Evolutionary conservation across 1,140 invertebrate species (phyloP), one percentile per base, ranked within the genome.

Genomic region (Bombus cullumanus): DNA sequence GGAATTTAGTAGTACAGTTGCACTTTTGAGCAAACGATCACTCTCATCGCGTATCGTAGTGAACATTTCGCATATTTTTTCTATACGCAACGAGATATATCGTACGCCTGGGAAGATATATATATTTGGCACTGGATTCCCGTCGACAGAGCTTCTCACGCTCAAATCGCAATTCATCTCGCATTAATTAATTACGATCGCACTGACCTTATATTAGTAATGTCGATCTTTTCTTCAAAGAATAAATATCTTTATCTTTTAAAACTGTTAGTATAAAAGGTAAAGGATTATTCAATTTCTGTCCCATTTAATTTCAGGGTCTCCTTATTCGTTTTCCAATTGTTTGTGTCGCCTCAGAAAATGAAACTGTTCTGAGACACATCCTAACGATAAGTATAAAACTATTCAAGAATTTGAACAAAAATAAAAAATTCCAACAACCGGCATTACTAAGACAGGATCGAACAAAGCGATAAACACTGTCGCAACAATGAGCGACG

Each of bases 11-110:
- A 84, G 81, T 90, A 86, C 82, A 79, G 85, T 92, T 87, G 88
- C 91, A 93, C 91, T 92, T 81, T 93, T 92, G 92, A 93, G 92
- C 90, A 91, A 92, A 92, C 87, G 83, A 93, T 89, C 88, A 85
- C 85, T 88, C 80, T 83, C 84, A 57, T 86, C 62, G 77, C 76
- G 79, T 86, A 88, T 82, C 71, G 39, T 82, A 87, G 73, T 74
- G 81, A 89, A 88, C 80, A 69, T 86, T 86, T 69, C 78, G 79
- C 72, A 72, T 80, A 12, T 28, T 68, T 74, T 86, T 62, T 81
- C n/a, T 89, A 82, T 83, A 77, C 81, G 74, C 57, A 79, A 83
- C 75, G 66, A 89, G 81, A 81, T 73, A 62, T 62, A 66, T 87
- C 76, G 66, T 89, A 89, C 87, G 89, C 79, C 59, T 89, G 86